Base-by-base conservation (phyloP, 1,140 invertebrate genomes). In the Caerostris darwini region DNA sequence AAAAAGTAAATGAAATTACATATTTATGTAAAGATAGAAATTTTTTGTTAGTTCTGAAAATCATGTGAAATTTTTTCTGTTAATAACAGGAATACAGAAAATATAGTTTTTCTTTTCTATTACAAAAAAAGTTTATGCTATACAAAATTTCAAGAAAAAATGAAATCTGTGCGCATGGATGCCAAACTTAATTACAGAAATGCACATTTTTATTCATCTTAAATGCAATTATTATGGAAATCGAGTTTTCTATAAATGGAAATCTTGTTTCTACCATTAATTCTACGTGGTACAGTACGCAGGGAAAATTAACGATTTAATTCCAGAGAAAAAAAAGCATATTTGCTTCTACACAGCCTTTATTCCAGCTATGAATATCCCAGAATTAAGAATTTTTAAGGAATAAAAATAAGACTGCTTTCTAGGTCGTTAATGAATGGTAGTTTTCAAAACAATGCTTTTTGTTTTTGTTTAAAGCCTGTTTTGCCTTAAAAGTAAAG, bases 291-390 rank as follows among this genome's bases (percentile, higher is more conserved):
- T 56, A 14, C 57, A 58, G 34, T 34, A 34, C 34, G 2, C 50
- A 77, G 54, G 57, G 54, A 85, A 57, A 85, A 85, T 58, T 85
- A 85, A 85, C n/a, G 82, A 85, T 58, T 85, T 85, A 85, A 85
- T 85, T 85, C 57, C 6, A n/a, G n/a, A 34, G 34, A 34, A 34
- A 34, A 34, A 34, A 34, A 34, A 34, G n/a, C 34, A 34, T 34
- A 34, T 34, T 34, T n/a, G 34, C 34, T 0, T 34, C 34, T 34
- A 34, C 34, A 2, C 34, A 34, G 34, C 34, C 34, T 34, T 34
- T 34, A 34, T 34, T 34, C 34, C 34, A 34, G 34, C 34, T 34
- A 34, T 34, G 34, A 34, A 34, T 34, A 34, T 34, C 34, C 34
- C 34, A 34, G 34, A 34, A 34, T 34, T 34, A 34, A 34, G 34